These are phyloP conservation scores for Hypercompe scribonia DNA, from an alignment of 2,888 invertebrate genomes.

Conservation along the genomic window DNA sequence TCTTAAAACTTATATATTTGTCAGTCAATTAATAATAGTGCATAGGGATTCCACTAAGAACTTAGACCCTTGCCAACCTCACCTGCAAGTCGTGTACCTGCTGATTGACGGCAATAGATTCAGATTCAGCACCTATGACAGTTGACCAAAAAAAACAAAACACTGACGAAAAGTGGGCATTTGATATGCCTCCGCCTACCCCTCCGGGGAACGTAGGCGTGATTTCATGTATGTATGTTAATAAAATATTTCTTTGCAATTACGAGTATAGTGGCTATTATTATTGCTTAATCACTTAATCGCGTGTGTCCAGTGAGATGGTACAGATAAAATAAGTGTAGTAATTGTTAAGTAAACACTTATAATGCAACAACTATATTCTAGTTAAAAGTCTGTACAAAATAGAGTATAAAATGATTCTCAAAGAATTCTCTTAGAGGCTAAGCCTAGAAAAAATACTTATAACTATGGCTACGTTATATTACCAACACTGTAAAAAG, in stretches of 20 bases:
- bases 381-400: neutral
- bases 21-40: neutral
- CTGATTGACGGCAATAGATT: too few relatives aligned
- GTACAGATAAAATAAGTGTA: neutral
- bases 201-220: too few relatives aligned
- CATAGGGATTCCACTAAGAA: too few relatives aligned
- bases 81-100: too few relatives aligned
- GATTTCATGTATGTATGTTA: too few relatives aligned
- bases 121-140: too few relatives aligned
- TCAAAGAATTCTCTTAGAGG: neutral
- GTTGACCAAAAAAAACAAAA: too few relatives aligned
- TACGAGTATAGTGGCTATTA: neutral
- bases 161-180: too few relatives aligned
- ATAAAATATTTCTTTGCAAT: neutral
- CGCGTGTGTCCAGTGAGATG: neutral
- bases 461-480: slow-evolving; percentile 16
- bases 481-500: slow-evolving; percentile 34
- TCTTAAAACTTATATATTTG: neutral
- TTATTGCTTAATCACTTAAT: neutral
- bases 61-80: too few relatives aligned
- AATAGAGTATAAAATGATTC: neutral
- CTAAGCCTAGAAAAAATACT: slow-evolving; percentile 23
- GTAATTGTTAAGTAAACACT: neutral
- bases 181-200: too few relatives aligned
- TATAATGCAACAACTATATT: neutral